Base-by-base conservation (phyloP, 1,140 invertebrate genomes). In the Magallana ariakensis region DNA sequence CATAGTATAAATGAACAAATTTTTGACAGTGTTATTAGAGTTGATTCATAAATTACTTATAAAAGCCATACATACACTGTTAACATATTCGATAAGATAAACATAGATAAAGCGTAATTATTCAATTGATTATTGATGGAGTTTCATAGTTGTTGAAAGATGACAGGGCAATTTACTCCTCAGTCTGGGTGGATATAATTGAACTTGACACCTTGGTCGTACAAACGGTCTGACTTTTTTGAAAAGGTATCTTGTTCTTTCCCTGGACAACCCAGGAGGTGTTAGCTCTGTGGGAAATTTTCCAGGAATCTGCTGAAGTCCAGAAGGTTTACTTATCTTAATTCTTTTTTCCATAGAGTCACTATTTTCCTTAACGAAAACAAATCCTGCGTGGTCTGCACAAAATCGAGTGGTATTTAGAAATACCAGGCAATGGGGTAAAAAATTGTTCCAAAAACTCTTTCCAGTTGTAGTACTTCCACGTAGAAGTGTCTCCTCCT, bases 201-300 rank as follows among this genome's bases (percentile, higher is more conserved):
- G 46, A 15, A 53, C 80, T 55, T 53, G 19, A 13, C 54, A 11
- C 15, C 10, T 10, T 13, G 33, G 33, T 19, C 80, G 33, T 19
- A 82, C 80, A 82, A 6, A 82, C 11, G 33, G 80, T n/a, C 80
- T 22, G 19, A 82, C 53, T 19, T 82, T 82, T 19, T 22, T 46
- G 46, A 53, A 82, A 8, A 82, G 19, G 53, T 82, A 82, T 9
- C 54, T 80, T 22, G 11, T 11, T 22, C 70, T 80, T 10, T 80
- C 70, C 9, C 10, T 22, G 70, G 11, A 15, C 11, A 80, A 22
- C 10, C 70, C 70, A 15, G 11, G 11, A 15, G 70, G 11, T 9
- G 11, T 8, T 80, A 80, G 22, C 11, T 9, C 11, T 15, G 22
- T 22, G 10, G 70, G 70, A 9, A 10, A 22, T 9, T 15, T n/a